Evolutionary conservation across 2,113 vertebrate genomes (phyloP), one percentile per base, ranked within the genome.

Genomic region (Balaeniceps rex): DNA sequence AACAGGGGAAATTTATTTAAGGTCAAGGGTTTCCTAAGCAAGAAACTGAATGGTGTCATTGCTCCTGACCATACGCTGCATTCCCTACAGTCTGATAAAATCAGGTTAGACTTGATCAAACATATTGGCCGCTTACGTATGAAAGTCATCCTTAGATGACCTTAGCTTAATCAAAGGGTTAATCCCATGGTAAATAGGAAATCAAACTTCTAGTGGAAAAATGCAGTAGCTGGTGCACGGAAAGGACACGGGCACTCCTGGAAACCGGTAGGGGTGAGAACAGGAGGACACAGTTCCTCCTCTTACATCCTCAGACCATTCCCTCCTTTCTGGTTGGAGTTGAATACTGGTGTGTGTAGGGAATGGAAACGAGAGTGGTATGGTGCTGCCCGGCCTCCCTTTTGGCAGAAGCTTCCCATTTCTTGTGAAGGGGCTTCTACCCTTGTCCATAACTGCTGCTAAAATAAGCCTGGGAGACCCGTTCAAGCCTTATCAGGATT

Each of bases 91-190:
- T 25, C 58, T 77, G 28, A 78, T 66, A 69, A 83, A 74, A 86
- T 34, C 60, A 69, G 28, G 23, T 66, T 69, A n/a, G 44, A 52
- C 68, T 40, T 63, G 31, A 29, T 88, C 40, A 72, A 83, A 86
- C 6, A 4, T 36, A 11, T 16, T 52, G 40, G 28, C 44, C 3
- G 1, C 28, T 74, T 69, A 31, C 1, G 0, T 11, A 17, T 28
- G 11, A 74, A 19, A 69, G 28, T 47, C 58, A 88, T 70, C 63
- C 40, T 65, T 49, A 19, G 28, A 16, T 58, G 28, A 52, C 49
- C 68, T 80, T 78, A 75, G 31, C 70, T 61, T 88, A 90, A 61
- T 29, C 40, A 58, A 90, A 69, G 54, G 14, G 26, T 86, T 86
- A 64, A 78, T 84, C 54, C 31, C 38, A 81, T 1, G 0, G 11